phyloP scores from a whole-genome alignment of 2,113 vertebrate species.

The Dipodomys ordii region DNA sequence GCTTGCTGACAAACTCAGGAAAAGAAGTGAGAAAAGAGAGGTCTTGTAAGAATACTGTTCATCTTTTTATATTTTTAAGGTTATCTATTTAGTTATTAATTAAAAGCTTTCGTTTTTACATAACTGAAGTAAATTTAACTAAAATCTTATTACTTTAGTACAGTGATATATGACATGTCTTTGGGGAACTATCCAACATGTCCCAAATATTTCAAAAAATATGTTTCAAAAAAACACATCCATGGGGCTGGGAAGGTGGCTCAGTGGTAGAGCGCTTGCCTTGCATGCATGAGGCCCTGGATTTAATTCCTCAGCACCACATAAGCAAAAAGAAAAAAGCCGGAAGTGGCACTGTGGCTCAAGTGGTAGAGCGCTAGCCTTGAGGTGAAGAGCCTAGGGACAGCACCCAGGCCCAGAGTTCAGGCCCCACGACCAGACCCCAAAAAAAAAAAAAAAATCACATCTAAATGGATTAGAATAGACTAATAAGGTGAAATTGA shows the following conservation, averaged over 20 bases:
- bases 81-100: neutral
- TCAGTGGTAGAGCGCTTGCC: no score
- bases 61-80: neutral
- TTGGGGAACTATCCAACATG: neutral
- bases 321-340: no score
- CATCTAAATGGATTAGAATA: neutral
- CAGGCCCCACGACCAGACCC: no score
- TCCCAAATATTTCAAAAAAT: slow-evolving; percentile 49
- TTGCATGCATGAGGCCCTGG: no score
- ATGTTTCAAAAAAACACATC: neutral
- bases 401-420: no score
- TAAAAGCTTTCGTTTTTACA: neutral
- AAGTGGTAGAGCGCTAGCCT: no score
- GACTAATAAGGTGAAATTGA: neutral
- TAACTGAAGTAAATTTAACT: neutral
- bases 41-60: neutral
- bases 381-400: no score
- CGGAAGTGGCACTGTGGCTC: no score
- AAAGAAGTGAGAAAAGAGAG: neutral
- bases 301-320: no score
- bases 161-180: neutral
- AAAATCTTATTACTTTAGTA: slow-evolving; percentile 45
- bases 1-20: neutral
- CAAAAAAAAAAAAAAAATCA: neutral
- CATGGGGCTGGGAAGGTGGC: no score